Conservation (phyloP, 2,888 invertebrate species). For the Sepiola atlantica region DNA sequence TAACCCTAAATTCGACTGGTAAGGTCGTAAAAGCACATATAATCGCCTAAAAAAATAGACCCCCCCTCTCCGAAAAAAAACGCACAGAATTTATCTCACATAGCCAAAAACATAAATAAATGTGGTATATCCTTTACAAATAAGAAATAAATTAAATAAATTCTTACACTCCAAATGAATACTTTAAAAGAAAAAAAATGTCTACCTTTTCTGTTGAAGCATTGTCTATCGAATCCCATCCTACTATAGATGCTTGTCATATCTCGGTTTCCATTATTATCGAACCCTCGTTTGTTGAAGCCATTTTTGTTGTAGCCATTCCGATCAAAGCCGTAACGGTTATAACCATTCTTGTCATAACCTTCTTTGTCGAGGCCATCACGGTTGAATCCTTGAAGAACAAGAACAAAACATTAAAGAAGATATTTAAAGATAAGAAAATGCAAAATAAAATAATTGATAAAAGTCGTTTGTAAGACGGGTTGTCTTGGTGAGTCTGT, state of each 20-base stretch:
- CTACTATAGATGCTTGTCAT: slow-evolving; percentile 59
- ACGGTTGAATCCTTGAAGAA: slow-evolving; percentile 66
- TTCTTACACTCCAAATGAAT: neutral
- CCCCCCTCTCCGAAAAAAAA: neutral
- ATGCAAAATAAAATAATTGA: neutral
- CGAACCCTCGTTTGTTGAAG: slow-evolving; percentile 63
- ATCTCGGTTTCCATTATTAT: slow-evolving; percentile 60
- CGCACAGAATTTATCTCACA: neutral
- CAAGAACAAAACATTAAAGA: neutral
- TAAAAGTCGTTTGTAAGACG: neutral
- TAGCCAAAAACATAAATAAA: neutral
- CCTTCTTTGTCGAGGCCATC: slow-evolving; percentile 69
- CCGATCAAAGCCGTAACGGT: slow-evolving; percentile 65
- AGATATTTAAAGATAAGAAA: neutral
- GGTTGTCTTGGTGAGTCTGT: no score
- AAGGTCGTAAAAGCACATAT: no score
- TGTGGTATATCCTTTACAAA: neutral
- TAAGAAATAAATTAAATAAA: neutral
- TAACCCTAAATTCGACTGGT: no score
- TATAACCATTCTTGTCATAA: slow-evolving; percentile 64
- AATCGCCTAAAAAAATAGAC: no score
- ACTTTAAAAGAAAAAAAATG: neutral
- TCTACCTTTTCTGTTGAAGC: slow-evolving; percentile 64
- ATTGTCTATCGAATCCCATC: slow-evolving; percentile 62
- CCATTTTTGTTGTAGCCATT: slow-evolving; percentile 66